Evolutionary conservation across 2,888 invertebrate species (phyloP), one percentile per base, ranked within the genome.

Genomic region (Drosophila lutescens): DNA sequence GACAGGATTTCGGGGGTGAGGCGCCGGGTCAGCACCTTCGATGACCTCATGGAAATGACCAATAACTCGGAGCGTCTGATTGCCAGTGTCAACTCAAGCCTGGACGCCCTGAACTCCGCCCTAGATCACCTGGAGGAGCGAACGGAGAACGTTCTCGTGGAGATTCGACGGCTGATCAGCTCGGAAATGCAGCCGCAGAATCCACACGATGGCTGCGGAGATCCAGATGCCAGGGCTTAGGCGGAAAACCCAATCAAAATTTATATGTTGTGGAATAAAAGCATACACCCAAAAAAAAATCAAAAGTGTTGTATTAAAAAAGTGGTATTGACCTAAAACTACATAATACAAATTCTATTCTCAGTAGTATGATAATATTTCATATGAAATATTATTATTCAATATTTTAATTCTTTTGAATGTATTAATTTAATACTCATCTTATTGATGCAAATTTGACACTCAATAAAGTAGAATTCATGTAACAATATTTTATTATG

Each of bases 91-190:
- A 60, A 51, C 40, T 50, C 43, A 26, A 76, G 61, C 53, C 58
- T 76, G 55, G 65, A 63, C 13, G 63, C 50, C 4, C 40, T 78
- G 23, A 65, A 65, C 55, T 36, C 26, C 12, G 57, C 54, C 40
- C 63, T 80, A 15, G 75, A 83, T 59, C 72, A 68, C 50, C 79
- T 83, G 67, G 79, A 84, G 72, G 72, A 58, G 38, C 74, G 67
- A 0, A 57, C 76, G 44, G 78, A 77, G 30, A 54, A 40, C 15
- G 47, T 60, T 49, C 61, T 67, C 15, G 12, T 17, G 30, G 61
- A 58, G 41, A 44, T 78, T 36, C 51, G 49, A 9, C 59, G 46
- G 53, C 44, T 76, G 2, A 36, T 57, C 10, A n/a, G 51, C 20
- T 34, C 32, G 17, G 50, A 43, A 0, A 36, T 30, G 12, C 20